Evolutionary conservation across 2,113 vertebrate species (phyloP).

Genomic region (Sclerurus mexicanus): DNA sequence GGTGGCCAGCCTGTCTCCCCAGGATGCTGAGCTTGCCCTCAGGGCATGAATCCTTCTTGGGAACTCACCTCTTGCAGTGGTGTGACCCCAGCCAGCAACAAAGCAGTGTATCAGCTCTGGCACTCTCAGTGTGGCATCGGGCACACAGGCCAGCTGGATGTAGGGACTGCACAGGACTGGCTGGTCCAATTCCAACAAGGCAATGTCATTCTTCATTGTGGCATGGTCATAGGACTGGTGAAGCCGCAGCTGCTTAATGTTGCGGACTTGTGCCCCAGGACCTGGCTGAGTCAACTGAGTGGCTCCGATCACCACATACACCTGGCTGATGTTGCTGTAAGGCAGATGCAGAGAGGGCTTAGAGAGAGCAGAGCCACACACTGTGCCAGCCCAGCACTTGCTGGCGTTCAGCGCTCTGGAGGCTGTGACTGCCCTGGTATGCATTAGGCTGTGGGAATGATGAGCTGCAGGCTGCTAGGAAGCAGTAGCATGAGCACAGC

Average conservation of each 20-base stretch:
- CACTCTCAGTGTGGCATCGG: fast-evolving
- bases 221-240: not conserved
- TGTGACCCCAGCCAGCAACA: not conserved
- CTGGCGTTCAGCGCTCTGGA: not conserved
- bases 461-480: not conserved
- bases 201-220: not conserved
- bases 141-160: conserved; percentile 23
- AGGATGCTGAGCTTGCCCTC: no score
- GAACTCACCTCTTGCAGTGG: not conserved
- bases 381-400: not conserved
- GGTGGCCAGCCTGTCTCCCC: no score
- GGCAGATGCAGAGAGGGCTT: not conserved
- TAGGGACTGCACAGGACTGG: not conserved
- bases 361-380: not conserved
- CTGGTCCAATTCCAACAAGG: not conserved
- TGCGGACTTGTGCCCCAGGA: not conserved
- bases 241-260: not conserved
- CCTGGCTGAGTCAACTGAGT: not conserved
- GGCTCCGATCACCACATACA: not conserved
- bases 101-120: not conserved
- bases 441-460: not conserved
- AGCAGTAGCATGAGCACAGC: not conserved
- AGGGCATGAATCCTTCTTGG: fast-evolving
- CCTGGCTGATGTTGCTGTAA: not conserved
- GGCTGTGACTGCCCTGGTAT: fast-evolving